Evolutionary conservation across 1,140 invertebrate genomes (phyloP).

Genomic region (Procambarus virginalis): DNA sequence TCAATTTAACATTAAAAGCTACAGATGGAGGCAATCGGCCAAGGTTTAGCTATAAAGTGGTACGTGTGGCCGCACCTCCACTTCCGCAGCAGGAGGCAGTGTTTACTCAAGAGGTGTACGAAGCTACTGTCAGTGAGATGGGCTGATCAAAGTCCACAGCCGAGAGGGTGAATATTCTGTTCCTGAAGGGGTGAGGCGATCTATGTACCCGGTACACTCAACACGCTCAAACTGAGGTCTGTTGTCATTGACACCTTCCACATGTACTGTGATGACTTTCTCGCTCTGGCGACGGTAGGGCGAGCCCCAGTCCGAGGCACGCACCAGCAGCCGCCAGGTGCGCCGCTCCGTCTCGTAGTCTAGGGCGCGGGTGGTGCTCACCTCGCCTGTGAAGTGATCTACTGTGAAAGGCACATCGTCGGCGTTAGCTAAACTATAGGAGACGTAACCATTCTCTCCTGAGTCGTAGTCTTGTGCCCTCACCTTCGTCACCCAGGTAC

Average conservation of each 20-base stretch:
- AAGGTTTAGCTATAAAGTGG: constrained; percentile 82
- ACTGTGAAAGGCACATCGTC: constrained; percentile 94
- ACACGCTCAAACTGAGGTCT: constrained; percentile 81
- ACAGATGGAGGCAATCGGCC: constrained; percentile 88
- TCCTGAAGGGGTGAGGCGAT: constrained; percentile 84
- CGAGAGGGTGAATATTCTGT: constrained; percentile 93
- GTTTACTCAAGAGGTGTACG: constrained; percentile 91
- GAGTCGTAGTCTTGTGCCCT: constrained; percentile 91
- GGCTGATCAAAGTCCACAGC: constrained; percentile 95
- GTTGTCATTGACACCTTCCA: constrained; percentile 95
- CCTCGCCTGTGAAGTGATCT: constrained; percentile 93
- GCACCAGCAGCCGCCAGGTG: constrained; percentile 86
- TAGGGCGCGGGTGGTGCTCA: constrained; percentile 86
- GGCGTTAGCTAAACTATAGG: constrained; percentile 93
- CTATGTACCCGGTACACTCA: constrained; percentile 89
- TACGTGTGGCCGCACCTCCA: constrained; percentile 85
- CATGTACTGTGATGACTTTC: constrained; percentile 84
- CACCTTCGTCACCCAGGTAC: constrained; percentile 87
- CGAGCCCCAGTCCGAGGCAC: constrained; percentile 95
- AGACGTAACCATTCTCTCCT: constrained; percentile 95
- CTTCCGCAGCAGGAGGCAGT: constrained; percentile 89
- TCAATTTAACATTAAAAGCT: constrained; percentile 90
- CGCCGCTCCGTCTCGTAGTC: constrained; percentile 94
- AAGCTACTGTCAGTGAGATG: constrained; percentile 89
- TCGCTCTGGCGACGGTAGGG: constrained; percentile 93